Evolutionary conservation across 2,113 vertebrate species (phyloP), one percentile per base, ranked within the genome.

Genomic region (Phoxinus phoxinus): DNA sequence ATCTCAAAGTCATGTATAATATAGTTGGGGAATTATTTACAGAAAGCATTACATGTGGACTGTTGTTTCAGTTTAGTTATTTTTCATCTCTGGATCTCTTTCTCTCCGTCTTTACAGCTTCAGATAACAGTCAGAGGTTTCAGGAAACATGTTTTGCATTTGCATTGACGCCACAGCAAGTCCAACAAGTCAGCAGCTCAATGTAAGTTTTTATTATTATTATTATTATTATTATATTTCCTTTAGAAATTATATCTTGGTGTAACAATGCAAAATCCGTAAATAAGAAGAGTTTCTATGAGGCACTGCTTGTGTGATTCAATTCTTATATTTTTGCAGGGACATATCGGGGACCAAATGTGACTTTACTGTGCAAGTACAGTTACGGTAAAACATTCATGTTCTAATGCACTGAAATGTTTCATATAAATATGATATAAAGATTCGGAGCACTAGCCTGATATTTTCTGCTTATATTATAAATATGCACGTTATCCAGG

Each of bases 281-380:
- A 27, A 46, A 44, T 27, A 23, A 61, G 1, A 78, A 58, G 27
- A 35, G 75, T 59, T n/a, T 13, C 21, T 23, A 10, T n/a, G 59
- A 78, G 17, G 21, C 53, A n/a, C 32, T 59, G 76, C 12, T 37
- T 79, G 53, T 59, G 15, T 63, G 58, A 25, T 3, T 44, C 6
- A 41, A n/a, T 56, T 77, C n/a, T n/a, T n/a, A n/a, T n/a, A n/a
- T 92, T 92, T 87, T 84, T 89, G 8, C 59, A 99, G 98, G 97
- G 98, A 99, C 96, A 98, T 99, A 96, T 98, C 97, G 92, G 98
- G 97, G 96, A 97, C 96, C 96, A 99, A 98, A 94, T 99, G 98
- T 92, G 98, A 99, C 94, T 99, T 99, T 93, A 98, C 97, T 87
- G 98, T 99, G 91, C 98, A 99, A 95, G 98, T 99, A 93, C 98